Evolutionary conservation across 2,888 invertebrate genomes (phyloP).

Genomic region (Cephus sareptanus): DNA sequence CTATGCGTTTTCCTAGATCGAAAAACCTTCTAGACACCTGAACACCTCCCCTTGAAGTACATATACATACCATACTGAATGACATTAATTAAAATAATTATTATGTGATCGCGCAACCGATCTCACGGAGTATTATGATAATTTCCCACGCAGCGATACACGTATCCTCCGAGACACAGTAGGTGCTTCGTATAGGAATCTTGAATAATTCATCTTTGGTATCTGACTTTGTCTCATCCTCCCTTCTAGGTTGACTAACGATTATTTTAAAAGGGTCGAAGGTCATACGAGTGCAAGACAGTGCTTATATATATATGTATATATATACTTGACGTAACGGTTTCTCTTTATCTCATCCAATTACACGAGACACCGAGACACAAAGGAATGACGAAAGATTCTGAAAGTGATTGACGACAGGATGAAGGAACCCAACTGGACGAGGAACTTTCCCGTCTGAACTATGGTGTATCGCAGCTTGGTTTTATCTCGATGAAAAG

Average conservation of each 20-base stretch:
- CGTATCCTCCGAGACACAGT: background rate
- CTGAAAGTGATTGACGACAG: background rate
- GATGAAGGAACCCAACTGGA: background rate
- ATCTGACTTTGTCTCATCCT: background rate
- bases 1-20: background rate
- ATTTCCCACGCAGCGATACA: background rate
- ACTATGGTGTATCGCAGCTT: background rate
- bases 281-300: background rate
- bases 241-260: background rate
- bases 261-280: background rate
- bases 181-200: background rate
- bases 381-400: background rate
- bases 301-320: background rate
- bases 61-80: background rate
- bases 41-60: background rate
- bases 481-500: slow-evolving; percentile 3
- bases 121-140: background rate
- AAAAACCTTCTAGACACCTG: background rate
- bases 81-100: background rate
- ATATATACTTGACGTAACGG: background rate
- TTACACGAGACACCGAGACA: background rate
- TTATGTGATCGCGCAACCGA: background rate
- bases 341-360: background rate
- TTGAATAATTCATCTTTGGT: background rate
- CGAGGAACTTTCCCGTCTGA: background rate